Evolutionary conservation across 1,140 invertebrate genomes (phyloP), one percentile per base, ranked within the genome.

Genomic region (Bombus confusus): DNA sequence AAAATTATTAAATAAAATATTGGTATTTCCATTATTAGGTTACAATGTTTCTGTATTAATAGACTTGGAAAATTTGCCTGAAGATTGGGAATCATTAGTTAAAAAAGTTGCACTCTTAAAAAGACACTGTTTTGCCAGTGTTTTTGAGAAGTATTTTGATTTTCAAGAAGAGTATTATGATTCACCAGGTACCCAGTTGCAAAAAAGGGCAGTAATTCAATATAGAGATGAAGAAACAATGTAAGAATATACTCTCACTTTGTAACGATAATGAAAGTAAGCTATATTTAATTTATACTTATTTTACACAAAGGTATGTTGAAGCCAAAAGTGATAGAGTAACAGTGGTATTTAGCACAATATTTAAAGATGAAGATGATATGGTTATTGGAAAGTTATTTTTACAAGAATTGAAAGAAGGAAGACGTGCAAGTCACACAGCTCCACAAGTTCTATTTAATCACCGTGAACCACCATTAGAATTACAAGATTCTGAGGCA

Each of bases 81-180:
- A 97, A 59, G 97, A 99, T 95, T 99, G 98, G 97, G 97, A 98
- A 93, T 96, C 97, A 87, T 94, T 98, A 90, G 97, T 99, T 79
- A 98, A 98, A 94, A 99, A 98, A 96, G 98, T 99, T 88, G 98
- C 98, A 41, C 96, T 99, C 41, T 95, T 99, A 66, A 99, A 99
- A 95, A 97, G 99, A 92, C 99, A 99, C 95, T 99, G 99, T 95
- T 99, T 99, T 96, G 99, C 99, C 31, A 99, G 99, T 66, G 99
- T 99, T 59, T 99, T 99, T 96, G 99, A 99, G 95, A 99, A 99
- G 93, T 99, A 99, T 96, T 99, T 99, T 95, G 97, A 99, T 94
- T 99, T 99, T 95, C 99, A 99, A 96, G 98, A 99, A 94, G 96
- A 97, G 90, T 99, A 99, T 96, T 99, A 99, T 95, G 97, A 99